Percentiles rank a stretch among this genome's conserved stretches.
phyloP scores from a whole-genome alignment of 2,797 vertebrate genomes.

The Clarias fuscus region DNA sequence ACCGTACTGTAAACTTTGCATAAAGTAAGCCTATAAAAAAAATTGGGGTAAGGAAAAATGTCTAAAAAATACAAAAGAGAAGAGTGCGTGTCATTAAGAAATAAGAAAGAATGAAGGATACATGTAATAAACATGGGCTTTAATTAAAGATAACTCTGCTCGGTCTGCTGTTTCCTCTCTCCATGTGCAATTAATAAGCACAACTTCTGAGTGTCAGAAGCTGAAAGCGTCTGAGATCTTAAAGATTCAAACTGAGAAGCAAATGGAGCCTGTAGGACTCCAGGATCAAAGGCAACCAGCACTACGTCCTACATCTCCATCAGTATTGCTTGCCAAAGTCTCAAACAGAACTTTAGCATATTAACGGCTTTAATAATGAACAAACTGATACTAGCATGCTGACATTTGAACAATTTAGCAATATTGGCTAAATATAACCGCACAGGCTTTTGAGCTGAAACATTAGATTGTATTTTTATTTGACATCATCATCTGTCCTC shows the following conservation, averaged over 20 bases:
- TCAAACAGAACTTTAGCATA: not conserved
- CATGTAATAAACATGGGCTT: slow-evolving; percentile 63
- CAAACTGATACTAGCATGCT: not conserved
- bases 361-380: not conserved
- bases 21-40: not conserved
- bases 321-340: not conserved
- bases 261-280: not conserved
- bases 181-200: slow-evolving; percentile 56
- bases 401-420: not conserved
- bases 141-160: slow-evolving; percentile 65
- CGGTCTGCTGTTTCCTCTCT: slow-evolving; percentile 38
- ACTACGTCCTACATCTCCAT: not conserved
- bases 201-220: slow-evolving; percentile 10
- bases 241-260: not conserved
- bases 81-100: slow-evolving; percentile 65
- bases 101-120: slow-evolving; percentile 28
- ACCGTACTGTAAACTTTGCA: no score
- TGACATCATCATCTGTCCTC: not conserved
- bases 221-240: not conserved
- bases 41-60: slow-evolving; percentile 24
- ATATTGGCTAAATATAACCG: no score
- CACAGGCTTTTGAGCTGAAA: not conserved
- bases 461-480: no score
- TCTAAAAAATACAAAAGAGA: slow-evolving; percentile 54
- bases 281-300: not conserved